Evolutionary conservation across 2,113 vertebrate species (phyloP), one percentile per base, ranked within the genome.

Genomic region (Gyps fulvus): DNA sequence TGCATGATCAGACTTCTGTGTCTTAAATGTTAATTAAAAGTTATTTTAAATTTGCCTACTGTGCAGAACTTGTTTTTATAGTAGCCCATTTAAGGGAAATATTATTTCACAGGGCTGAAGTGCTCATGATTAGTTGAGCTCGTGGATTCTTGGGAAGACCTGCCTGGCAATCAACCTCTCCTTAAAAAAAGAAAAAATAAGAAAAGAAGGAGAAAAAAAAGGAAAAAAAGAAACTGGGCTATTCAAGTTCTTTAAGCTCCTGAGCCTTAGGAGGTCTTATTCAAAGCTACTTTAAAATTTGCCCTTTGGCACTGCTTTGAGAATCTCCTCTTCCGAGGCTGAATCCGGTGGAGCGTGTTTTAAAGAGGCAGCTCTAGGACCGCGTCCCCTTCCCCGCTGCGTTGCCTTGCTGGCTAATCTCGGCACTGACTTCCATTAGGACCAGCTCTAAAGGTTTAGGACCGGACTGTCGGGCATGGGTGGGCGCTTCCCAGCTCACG

Each of bases 211-310:
- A 29, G 3, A 20, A 42, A 26, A 21, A 16, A 20, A 55, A 4
- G 12, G 3, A 1, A 15, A 29, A 45, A 79, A 77, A 74, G 45
- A 83, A 92, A 74, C 66, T 90, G 78, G 63, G 84, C 88, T 96
- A 85, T 95, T 97, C 72, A 82, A 90, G 91, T 96, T 96, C 81
- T 97, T 91, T 86, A 96, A 96, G 95, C 94, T 96, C 59, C 89
- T 83, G 89, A 95, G 88, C 96, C 81, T 98, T 97, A 95, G 94
- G 96, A 94, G 95, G 87, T 94, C 93, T 96, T 97, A 97, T 82
- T 95, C 96, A 97, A 97, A 97, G 92, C 97, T 97, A 89, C 96
- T 98, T 97, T 98, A 97, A 97, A 96, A 95, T 89, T 88, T 97
- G 91, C 88, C 96, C 97, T 98, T 96, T 97, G 95, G 95, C 97